A percentile compares a stretch with the other conserved stretches of the same genome.
Conservation (phyloP, 2,888 invertebrate species). For the Eilema depressum region DNA sequence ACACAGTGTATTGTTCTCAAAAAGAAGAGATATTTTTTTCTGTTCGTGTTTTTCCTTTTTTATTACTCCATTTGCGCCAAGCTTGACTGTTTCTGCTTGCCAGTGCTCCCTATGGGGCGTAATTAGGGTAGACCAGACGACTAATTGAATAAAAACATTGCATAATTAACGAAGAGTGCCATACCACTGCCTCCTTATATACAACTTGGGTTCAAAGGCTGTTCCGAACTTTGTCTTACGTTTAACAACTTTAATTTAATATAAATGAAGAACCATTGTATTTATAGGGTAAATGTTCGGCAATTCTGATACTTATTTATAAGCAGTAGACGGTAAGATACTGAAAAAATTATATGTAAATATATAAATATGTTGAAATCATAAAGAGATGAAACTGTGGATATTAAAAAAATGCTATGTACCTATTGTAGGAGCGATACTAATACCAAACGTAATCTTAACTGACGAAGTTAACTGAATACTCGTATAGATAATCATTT, state of each 20-base stretch:
- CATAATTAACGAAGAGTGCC: constrained; percentile 73
- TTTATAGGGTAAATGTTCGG: background rate
- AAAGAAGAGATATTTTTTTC: constrained; percentile 65
- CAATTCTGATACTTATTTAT: background rate
- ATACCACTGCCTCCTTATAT: constrained; percentile 37
- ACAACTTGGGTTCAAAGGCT: constrained; percentile 49
- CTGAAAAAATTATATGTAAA: no score
- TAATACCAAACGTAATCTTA: no score
- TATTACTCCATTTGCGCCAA: constrained; percentile 74
- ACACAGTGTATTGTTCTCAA: constrained; percentile 70
- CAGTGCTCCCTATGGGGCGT: constrained; percentile 65
- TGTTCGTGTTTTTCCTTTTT: constrained; percentile 61
- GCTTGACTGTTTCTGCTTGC: constrained; percentile 66
- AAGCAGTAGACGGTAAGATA: background rate
- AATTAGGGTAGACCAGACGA: constrained; percentile 78
- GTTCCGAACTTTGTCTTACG: constrained; percentile 48
- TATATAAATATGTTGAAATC: no score
- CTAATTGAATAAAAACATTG: constrained; percentile 85
- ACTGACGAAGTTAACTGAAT: no score
- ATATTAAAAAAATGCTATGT: no score
- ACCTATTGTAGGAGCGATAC: no score
- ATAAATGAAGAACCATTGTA: constrained; percentile 29
- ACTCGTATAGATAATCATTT: no score
- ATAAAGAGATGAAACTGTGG: no score
- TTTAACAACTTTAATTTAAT: constrained; percentile 47